These are phyloP conservation scores for Donacobius atricapilla DNA, from an alignment of 2,113 vertebrate species.

Conservation along the genomic window DNA sequence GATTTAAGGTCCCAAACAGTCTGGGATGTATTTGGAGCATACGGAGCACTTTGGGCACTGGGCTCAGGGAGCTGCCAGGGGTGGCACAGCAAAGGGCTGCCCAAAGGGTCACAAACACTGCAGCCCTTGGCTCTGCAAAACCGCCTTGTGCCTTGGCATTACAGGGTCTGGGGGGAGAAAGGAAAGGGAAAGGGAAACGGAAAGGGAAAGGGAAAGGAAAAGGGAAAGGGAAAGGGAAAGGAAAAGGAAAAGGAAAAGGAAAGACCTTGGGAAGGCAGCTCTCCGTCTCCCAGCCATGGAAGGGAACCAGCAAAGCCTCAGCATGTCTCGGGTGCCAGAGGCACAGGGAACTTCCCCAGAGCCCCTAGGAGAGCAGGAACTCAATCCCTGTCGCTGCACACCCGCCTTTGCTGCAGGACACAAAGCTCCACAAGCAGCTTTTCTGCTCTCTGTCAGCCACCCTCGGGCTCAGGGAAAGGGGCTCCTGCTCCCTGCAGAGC, in stretches of 20 bases:
- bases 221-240: background rate
- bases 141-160: background rate
- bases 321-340: background rate
- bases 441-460: background rate
- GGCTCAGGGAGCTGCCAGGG: background rate
- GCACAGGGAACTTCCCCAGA: background rate
- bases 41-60: background rate
- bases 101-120: background rate
- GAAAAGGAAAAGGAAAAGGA: too few species aligned
- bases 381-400: background rate
- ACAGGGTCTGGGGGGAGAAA: background rate
- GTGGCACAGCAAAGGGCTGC: background rate
- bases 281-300: background rate
- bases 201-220: too few species aligned
- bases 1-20: background rate
- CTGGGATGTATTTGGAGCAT: background rate
- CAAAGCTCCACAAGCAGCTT: background rate
- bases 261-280: background rate
- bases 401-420: background rate
- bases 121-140: background rate
- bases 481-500: background rate
- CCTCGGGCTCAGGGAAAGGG: background rate
- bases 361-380: background rate
- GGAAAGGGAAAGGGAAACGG: too few species aligned
- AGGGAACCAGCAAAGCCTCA: background rate